Conservation (phyloP, 2,888 invertebrate species). For the Oxycera nigricornis region DNA sequence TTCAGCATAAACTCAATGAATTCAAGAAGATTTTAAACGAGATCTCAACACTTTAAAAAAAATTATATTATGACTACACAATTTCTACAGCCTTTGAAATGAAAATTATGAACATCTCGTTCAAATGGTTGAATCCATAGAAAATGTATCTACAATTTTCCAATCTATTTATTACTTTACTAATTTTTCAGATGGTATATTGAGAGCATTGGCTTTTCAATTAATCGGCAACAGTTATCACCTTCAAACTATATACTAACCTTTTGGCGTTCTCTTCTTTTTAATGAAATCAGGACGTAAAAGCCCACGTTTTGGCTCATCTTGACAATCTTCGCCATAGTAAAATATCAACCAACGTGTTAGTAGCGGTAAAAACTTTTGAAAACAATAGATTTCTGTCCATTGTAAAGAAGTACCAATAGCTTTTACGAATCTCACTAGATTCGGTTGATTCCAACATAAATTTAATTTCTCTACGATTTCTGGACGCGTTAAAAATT, state of each 20-base stretch:
- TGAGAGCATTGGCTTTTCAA: too few species aligned
- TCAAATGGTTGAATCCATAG: too few species aligned
- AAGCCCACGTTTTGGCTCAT: conserved; percentile 49
- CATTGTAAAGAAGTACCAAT: conserved; percentile 73
- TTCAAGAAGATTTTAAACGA: too few species aligned
- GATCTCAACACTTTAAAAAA: too few species aligned
- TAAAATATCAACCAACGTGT: conserved; percentile 78
- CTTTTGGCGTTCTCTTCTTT: conserved; percentile 64
- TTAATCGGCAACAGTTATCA: too few species aligned
- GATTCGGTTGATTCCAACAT: conserved; percentile 71
- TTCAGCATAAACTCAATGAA: too few species aligned
- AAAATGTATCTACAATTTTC: too few species aligned
- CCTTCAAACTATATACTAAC: not conserved
- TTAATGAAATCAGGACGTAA: conserved; percentile 65
- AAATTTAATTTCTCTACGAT: conserved; percentile 66
- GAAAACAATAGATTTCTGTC: conserved; percentile 78
- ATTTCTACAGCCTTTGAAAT: too few species aligned
- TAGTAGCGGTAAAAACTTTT: conserved; percentile 77
- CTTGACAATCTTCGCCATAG: not conserved
- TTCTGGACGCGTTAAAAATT: conserved; percentile 70
- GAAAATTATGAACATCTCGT: too few species aligned
- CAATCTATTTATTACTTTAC: too few species aligned
- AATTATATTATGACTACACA: too few species aligned
- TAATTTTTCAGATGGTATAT: too few species aligned
- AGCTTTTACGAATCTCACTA: conserved; percentile 74